Evolutionary conservation across 2,888 invertebrate genomes (phyloP).

Genomic region (Chrysotoxum bicinctum): DNA sequence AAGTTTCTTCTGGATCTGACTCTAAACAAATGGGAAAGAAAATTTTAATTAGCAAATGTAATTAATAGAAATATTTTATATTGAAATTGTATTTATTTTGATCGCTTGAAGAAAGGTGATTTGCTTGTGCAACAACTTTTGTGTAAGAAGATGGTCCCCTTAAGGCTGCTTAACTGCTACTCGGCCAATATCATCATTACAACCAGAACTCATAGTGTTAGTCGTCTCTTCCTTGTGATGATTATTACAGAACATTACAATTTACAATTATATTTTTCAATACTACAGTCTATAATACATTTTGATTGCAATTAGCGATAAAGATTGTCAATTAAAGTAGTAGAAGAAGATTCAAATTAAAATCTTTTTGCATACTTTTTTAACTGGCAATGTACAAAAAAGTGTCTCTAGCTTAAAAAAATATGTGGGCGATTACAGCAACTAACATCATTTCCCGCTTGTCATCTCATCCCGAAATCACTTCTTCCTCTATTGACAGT

Average conservation of each 20-base stretch:
- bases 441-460: slow-evolving; percentile 52
- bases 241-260: slow-evolving; percentile 51
- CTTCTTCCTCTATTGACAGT: slow-evolving; percentile 34
- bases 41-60: slow-evolving; percentile 33
- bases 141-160: slow-evolving; percentile 53
- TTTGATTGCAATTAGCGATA: slow-evolving; percentile 22
- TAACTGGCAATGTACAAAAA: slow-evolving; percentile 63
- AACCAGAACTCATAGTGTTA: slow-evolving; percentile 42
- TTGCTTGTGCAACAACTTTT: slow-evolving; percentile 55
- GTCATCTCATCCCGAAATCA: slow-evolving; percentile 42
- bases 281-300: slow-evolving; percentile 57
- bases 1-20: slow-evolving; percentile 81
- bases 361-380: slow-evolving; percentile 7
- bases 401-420: slow-evolving; percentile 55
- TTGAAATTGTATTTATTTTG: slow-evolving; percentile 69
- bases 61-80: slow-evolving; percentile 58
- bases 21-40: slow-evolving; percentile 75
- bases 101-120: slow-evolving; percentile 61
- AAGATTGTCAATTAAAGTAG: slow-evolving; percentile 47
- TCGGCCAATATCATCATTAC: slow-evolving; percentile 40
- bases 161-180: slow-evolving; percentile 42
- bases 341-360: not conserved
- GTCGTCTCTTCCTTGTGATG: slow-evolving; percentile 34
- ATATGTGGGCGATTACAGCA: slow-evolving; percentile 40
- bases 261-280: slow-evolving; percentile 54